Evolutionary conservation across 2,888 invertebrate species (phyloP), one percentile per base, ranked within the genome.

Genomic region (Sarcophaga variegata): DNA sequence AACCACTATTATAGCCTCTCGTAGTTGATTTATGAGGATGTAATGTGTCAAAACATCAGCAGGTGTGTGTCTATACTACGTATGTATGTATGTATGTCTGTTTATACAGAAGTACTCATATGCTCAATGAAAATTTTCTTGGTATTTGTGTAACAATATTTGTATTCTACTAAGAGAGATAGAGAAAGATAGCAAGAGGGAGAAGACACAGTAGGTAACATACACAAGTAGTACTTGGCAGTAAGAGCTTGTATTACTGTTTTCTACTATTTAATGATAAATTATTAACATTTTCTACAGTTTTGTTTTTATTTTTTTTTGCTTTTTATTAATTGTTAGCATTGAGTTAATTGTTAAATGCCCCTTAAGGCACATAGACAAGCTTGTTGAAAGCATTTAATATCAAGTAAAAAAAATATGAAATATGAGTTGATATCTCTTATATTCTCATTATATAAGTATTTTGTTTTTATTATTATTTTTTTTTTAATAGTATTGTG

Each of bases 321-420:
- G 25, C 62, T 67, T 67, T 27, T 37, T 37, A 37, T 37, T 37
- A 37, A 77, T 20, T 70, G 63, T 66, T 71, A 60, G 27, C 60
- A 25, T 47, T 66, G 66, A n/a, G 71, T 82, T 82, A 82, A 82
- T 82, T 77, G 59, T 37, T 64, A 77, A 77, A 83, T 77, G 22
- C 82, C 77, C 66, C 66, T 77, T 37, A 60, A 72, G 60, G 12
- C 70, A 37, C 37, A 20, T n/a, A 20, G 20, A n/a, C 59, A 66
- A 77, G 37, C 17, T 37, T 49, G n/a, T 49, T 83, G 67, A 78
- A 83, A 78, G 72, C 47, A 37, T 70, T 76, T 64, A 70, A 37
- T 70, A 76, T 77, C 66, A 67, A 71, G 47, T 62, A 60, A 78
- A 83, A 60, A 78, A 83, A 37, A 10, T 10, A 78, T 78, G 75